phyloP scores from a whole-genome alignment of 1,140 invertebrate genomes.

The Scylla paramamosain region DNA sequence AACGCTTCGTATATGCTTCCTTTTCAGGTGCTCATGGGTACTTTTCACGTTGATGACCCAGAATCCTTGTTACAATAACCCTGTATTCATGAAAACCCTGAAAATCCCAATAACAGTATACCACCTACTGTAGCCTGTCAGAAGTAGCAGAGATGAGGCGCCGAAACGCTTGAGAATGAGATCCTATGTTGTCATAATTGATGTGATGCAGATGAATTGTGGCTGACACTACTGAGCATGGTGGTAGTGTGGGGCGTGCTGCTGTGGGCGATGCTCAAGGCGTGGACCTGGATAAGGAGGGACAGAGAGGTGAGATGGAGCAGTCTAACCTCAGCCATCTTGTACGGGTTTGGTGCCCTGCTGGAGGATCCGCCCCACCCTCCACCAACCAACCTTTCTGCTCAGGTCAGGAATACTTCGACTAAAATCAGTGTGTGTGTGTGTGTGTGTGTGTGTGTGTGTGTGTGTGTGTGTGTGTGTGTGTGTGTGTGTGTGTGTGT shows the following conservation, averaged over 20 bases:
- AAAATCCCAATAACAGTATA: background rate
- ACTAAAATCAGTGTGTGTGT: background rate
- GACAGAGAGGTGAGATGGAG: background rate
- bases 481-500: too few species aligned
- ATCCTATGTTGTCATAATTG: background rate
- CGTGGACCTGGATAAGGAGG: background rate
- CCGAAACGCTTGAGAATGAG: too few species aligned
- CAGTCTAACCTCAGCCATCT: background rate
- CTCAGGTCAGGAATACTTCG: constrained; percentile 33
- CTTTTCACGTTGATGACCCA: too few species aligned
- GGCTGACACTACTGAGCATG: background rate
- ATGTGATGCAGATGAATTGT: constrained; percentile 18
- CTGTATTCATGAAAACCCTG: background rate
- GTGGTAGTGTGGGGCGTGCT: constrained; percentile 15
- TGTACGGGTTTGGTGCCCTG: constrained; percentile 21
- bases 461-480: background rate
- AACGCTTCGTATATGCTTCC: too few species aligned
- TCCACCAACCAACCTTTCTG: constrained; percentile 18
- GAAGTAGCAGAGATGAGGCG: background rate
- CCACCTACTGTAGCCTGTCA: background rate
- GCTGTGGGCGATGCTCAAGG: background rate
- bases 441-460: too few species aligned
- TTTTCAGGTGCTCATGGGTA: too few species aligned
- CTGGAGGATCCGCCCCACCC: constrained; percentile 1
- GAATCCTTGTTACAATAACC: too few species aligned